Percentiles rank a stretch among this genome's conserved stretches.
Evolutionary conservation across 2,113 vertebrate species (phyloP).

Genomic region (Mesitornis unicolor): DNA sequence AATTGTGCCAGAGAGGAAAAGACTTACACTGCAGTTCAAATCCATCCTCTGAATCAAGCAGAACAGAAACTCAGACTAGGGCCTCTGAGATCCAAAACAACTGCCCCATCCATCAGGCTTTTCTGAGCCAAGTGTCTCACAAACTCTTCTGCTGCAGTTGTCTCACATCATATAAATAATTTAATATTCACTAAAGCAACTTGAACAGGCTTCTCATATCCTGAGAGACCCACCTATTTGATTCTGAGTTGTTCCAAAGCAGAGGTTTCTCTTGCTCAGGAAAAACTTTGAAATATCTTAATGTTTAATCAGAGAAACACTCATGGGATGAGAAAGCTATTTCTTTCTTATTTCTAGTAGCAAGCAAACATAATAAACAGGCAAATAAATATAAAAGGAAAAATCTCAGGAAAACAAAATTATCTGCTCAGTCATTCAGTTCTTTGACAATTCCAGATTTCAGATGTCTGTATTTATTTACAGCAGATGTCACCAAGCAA

Average conservation of each 20-base stretch:
- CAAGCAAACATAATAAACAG: not conserved
- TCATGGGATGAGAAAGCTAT: not conserved
- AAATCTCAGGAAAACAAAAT: not conserved
- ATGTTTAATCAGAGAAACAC: not conserved
- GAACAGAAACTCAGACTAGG: not conserved
- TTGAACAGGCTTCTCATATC: not conserved
- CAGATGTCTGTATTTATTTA: not conserved
- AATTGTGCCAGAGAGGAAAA: not conserved
- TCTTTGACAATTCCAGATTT: not conserved
- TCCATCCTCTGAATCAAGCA: not conserved
- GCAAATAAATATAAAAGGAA: not conserved
- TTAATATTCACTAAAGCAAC: not conserved
- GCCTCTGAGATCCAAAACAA: not conserved
- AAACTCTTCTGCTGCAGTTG: not conserved
- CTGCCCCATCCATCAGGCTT: not conserved
- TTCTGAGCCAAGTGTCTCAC: not conserved
- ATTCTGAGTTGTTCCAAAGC: not conserved
- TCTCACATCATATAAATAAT: not conserved
- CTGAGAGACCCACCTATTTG: not conserved
- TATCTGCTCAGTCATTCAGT: not conserved
- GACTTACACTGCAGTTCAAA: not conserved
- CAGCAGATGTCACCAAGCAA: not conserved
- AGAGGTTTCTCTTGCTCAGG: not conserved
- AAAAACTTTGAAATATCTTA: not conserved
- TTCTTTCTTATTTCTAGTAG: not conserved